Evolutionary conservation across 37 sponge, comb jelly and placozoan species (phyloP).

Genomic region (Diacarnus erythraeanus): DNA sequence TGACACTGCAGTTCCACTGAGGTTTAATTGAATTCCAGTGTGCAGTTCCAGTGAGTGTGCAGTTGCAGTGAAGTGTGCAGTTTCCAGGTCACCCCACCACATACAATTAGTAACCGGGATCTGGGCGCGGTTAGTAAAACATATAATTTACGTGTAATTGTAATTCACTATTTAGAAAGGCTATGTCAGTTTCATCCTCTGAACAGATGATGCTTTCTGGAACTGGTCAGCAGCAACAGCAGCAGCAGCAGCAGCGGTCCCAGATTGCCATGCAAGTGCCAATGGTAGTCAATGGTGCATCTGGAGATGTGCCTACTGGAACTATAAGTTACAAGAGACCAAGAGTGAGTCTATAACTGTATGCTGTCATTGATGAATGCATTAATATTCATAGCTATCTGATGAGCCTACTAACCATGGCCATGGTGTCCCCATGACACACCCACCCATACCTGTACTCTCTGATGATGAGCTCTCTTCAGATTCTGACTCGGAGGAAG

Average conservation of each 20-base stretch:
- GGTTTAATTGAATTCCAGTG: no score
- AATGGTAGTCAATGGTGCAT: neutral
- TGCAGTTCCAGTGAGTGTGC: no score
- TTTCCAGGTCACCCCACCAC: no score
- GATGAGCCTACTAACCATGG: slow-evolving; percentile 9
- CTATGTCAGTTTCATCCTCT: no score
- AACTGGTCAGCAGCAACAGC: neutral
- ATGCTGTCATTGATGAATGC: no score
- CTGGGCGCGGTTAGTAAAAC: no score
- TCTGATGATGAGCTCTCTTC: slow-evolving; percentile 79
- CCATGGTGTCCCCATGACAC: neutral
- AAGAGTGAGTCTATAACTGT: no score
- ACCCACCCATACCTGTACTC: slow-evolving; percentile 47
- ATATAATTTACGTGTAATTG: no score
- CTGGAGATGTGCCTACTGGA: neutral
- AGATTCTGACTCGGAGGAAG: slow-evolving; percentile 80
- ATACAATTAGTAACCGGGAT: no score
- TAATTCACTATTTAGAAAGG: slow-evolving; percentile 15
- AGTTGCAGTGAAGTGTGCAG: no score
- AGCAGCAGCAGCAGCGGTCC: no score
- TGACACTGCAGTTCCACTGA: no score
- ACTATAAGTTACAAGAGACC: slow-evolving; percentile 9
- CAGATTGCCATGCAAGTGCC: neutral
- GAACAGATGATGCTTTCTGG: neutral
- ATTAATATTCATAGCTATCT: slow-evolving; percentile 28